Evolutionary conservation across 1,140 invertebrate genomes (phyloP).

Genomic region (Hycleus phaleratus): DNA sequence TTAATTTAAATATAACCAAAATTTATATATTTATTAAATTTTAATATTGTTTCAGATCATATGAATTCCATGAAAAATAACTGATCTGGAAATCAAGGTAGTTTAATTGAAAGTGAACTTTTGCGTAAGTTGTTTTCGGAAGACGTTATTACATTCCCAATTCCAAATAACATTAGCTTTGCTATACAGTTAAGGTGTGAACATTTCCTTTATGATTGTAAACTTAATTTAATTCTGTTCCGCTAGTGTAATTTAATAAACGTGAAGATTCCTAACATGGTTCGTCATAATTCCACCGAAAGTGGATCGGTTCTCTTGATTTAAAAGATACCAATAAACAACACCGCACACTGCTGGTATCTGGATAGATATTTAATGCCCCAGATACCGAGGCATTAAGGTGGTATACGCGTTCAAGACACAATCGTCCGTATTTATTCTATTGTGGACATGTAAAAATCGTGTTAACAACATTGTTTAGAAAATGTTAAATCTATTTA

Average conservation of each 20-base stretch:
- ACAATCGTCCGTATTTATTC: not conserved
- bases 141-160: slow-evolving; percentile 14
- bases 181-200: slow-evolving; percentile 15
- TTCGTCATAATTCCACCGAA: slow-evolving; percentile 8
- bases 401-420: slow-evolving; percentile 5
- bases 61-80: not conserved
- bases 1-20: too few species aligned
- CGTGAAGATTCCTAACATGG: slow-evolving; percentile 12
- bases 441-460: slow-evolving; percentile 14
- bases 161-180: slow-evolving; percentile 15
- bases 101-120: slow-evolving; percentile 15
- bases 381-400: slow-evolving; percentile 21
- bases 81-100: slow-evolving; percentile 12
- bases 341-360: slow-evolving; percentile 12
- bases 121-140: slow-evolving; percentile 12
- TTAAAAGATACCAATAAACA: slow-evolving; percentile 6
- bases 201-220: slow-evolving; percentile 17
- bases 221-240: slow-evolving; percentile 17
- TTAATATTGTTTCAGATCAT: slow-evolving; percentile 5
- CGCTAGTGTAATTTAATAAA: slow-evolving; percentile 15
- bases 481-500: slow-evolving; percentile 6
- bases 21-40: too few species aligned
- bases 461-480: not conserved
- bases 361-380: slow-evolving; percentile 19
- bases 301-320: slow-evolving; percentile 12